phyloP scores from a whole-genome alignment of 2,797 vertebrate species.

The Ambastaia sidthimunki region DNA sequence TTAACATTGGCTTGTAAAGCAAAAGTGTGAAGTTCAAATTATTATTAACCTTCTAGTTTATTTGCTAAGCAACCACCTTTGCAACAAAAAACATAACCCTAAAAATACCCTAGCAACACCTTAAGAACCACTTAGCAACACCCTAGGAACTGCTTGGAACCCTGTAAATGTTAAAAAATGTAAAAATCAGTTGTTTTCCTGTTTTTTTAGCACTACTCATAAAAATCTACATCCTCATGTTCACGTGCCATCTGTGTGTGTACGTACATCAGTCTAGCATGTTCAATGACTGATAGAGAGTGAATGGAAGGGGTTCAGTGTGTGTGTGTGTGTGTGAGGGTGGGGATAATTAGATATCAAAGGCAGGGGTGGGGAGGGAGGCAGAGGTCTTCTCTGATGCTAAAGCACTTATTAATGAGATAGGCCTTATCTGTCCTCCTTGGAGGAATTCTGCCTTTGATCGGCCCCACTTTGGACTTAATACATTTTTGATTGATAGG shows the following conservation, averaged over 20 bases:
- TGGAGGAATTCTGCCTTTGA: constrained; percentile 94
- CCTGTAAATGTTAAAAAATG: background rate
- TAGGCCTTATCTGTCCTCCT: constrained; percentile 98
- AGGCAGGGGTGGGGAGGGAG: constrained; percentile 82
- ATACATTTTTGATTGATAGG: constrained; percentile 99
- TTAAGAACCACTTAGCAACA: background rate
- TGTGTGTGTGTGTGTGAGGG: constrained; percentile 58
- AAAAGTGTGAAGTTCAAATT: too few species aligned
- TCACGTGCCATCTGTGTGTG: constrained; percentile 22
- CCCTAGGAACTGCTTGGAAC: background rate
- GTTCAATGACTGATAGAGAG: constrained; percentile 52
- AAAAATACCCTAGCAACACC: background rate
- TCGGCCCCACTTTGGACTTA: constrained; percentile 93
- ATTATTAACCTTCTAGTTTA: too few species aligned
- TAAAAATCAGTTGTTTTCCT: background rate
- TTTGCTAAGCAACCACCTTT: too few species aligned
- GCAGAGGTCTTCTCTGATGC: constrained; percentile 85
- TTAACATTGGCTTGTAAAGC: too few species aligned
- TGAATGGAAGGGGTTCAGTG: constrained; percentile 29
- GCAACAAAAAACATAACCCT: too few species aligned
- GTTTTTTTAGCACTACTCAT: background rate
- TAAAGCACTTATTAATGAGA: constrained; percentile 96
- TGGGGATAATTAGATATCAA: constrained; percentile 85
- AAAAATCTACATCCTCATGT: constrained; percentile 1
- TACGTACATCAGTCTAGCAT: constrained; percentile 47